These are phyloP conservation scores for Stenolophus ochropezus DNA, from an alignment of 2,888 invertebrate genomes.

Conservation along the genomic window DNA sequence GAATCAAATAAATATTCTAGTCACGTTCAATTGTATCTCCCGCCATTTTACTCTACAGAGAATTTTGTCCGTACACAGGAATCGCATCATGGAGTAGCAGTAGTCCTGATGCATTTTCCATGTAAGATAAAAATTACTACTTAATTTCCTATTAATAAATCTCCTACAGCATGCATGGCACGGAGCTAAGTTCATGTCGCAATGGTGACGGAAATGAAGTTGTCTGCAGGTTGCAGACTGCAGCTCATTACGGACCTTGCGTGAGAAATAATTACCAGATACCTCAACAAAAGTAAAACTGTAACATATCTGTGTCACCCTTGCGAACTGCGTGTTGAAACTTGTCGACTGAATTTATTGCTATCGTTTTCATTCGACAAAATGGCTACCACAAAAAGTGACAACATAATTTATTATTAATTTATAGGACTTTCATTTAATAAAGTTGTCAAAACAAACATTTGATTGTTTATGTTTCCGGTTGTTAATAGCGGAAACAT, in stretches of 20 bases:
- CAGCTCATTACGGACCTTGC: constrained; percentile 37
- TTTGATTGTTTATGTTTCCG: not conserved
- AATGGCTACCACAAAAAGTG: not conserved
- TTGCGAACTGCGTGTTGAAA: constrained; percentile 21
- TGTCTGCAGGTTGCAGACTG: not conserved
- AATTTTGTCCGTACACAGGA: not conserved
- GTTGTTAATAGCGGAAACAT: constrained; percentile 14
- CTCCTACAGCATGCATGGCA: not conserved
- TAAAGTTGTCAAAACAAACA: constrained; percentile 8
- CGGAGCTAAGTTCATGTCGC: not conserved
- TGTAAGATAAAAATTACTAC: not conserved
- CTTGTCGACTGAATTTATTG: not conserved
- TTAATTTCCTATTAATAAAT: not conserved
- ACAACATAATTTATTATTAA: not conserved
- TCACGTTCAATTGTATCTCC: not conserved
- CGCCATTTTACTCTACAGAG: not conserved
- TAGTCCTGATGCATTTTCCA: not conserved
- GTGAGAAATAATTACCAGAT: constrained; percentile 17
- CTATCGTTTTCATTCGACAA: not conserved
- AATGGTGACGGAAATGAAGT: constrained; percentile 25
- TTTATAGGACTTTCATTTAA: not conserved
- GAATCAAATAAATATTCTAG: too few relatives aligned
- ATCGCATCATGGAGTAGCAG: not conserved
- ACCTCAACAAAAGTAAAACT: constrained; percentile 31
- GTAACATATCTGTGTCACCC: constrained; percentile 33